Conservation (phyloP, 2,113 vertebrate species). For the Clinocottus analis region DNA sequence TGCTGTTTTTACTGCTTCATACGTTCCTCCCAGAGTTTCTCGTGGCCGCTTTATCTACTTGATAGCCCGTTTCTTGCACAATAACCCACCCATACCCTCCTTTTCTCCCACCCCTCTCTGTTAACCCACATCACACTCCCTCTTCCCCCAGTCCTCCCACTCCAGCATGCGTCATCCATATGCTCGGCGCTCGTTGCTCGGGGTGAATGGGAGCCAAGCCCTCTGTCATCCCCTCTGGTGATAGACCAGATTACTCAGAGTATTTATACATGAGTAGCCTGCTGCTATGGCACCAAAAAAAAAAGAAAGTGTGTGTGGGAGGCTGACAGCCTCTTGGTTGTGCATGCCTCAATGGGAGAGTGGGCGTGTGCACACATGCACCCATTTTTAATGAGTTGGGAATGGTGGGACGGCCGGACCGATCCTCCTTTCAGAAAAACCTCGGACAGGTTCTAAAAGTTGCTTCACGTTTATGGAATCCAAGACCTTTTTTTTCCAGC, state of each 20-base stretch:
- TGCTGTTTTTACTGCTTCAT: not conserved
- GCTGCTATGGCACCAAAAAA: conserved; percentile 35
- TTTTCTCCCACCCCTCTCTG: not conserved
- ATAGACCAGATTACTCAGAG: conserved; percentile 62
- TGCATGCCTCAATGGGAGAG: conserved; percentile 55
- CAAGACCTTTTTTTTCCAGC: not conserved
- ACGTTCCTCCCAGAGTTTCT: not conserved
- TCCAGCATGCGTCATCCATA: conserved; percentile 45
- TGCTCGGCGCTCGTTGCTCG: conserved; percentile 34
- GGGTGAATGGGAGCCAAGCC: conserved; percentile 60
- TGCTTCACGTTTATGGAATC: not conserved
- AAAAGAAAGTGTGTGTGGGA: conserved; percentile 35
- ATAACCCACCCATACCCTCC: conserved; percentile 4
- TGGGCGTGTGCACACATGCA: conserved; percentile 37
- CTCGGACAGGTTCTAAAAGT: not conserved
- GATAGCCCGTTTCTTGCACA: conserved; percentile 20
- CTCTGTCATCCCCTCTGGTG: conserved; percentile 61
- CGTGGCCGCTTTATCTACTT: conserved; percentile 3
- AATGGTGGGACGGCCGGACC: conserved; percentile 8
- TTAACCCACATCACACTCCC: conserved; percentile 17
- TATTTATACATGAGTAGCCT: conserved; percentile 63
- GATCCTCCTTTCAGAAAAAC: not conserved
- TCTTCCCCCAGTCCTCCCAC: conserved; percentile 30
- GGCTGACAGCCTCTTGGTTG: conserved; percentile 37
- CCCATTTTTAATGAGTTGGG: conserved; percentile 35